A percentile compares a stretch with the other conserved stretches of the same genome.
These are phyloP conservation scores for Ploceus nigricollis DNA, from an alignment of 2,113 vertebrate species.

Conservation along the genomic window DNA sequence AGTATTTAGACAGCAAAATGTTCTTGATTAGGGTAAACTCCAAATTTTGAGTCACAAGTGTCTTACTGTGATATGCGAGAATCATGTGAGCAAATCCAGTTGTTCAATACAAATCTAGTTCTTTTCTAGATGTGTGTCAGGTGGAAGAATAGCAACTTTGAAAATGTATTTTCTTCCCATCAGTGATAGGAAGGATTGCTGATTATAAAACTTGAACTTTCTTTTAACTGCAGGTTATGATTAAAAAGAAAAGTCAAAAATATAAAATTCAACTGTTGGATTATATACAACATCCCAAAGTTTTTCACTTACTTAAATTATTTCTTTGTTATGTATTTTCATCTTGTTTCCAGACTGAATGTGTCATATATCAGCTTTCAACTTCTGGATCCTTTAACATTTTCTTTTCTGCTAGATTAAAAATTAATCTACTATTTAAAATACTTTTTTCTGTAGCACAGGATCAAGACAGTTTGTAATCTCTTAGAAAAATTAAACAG, in stretches of 20 bases:
- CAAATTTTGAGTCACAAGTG: background rate
- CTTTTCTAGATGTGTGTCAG: background rate
- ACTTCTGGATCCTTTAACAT: background rate
- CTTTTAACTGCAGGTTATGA: background rate
- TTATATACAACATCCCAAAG: background rate
- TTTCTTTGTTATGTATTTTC: background rate
- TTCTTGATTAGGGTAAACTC: background rate
- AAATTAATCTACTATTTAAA: conserved; percentile 4
- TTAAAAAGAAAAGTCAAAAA: background rate
- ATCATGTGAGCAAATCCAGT: background rate
- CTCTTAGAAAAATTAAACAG: conserved; percentile 1
- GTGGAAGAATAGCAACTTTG: background rate
- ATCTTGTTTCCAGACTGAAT: background rate
- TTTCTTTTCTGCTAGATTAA: background rate
- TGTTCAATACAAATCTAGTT: background rate
- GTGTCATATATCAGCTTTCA: background rate
- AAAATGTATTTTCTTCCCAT: background rate
- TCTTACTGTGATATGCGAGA: background rate
- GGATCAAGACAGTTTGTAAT: background rate
- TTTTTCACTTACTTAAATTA: background rate
- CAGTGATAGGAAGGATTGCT: background rate
- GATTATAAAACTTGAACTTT: background rate
- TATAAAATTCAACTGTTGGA: background rate
- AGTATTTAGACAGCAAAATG: background rate
- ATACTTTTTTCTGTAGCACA: background rate